phyloP scores from a whole-genome alignment of 2,888 invertebrate species.

The Drosophila paramelanica region DNA sequence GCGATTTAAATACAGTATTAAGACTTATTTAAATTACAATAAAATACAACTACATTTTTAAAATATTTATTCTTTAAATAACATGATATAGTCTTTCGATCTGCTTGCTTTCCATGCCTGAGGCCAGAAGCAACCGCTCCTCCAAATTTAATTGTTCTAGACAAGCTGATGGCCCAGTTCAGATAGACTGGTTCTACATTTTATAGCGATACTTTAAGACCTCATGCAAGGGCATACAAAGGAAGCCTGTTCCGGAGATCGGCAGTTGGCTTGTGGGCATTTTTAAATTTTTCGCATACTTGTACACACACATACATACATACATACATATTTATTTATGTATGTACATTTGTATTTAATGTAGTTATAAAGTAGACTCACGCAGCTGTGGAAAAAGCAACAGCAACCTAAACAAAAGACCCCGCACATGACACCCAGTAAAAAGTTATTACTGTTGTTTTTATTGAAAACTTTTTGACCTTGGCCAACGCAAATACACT shows the following conservation, averaged over 20 bases:
- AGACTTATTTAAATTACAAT: too few relatives aligned
- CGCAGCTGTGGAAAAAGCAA: slow-evolving; percentile 11
- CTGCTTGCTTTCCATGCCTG: too few relatives aligned
- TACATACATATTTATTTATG: neutral
- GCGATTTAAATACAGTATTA: too few relatives aligned
- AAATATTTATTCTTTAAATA: too few relatives aligned
- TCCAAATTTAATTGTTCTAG: too few relatives aligned
- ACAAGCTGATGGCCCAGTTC: too few relatives aligned
- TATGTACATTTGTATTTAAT: slow-evolving; percentile 38
- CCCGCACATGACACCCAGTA: slow-evolving; percentile 35
- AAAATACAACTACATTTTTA: too few relatives aligned
- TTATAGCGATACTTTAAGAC: neutral
- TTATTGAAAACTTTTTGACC: slow-evolving; percentile 52
- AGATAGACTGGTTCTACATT: neutral
- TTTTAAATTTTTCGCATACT: slow-evolving; percentile 42
- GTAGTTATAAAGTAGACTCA: slow-evolving; percentile 36
- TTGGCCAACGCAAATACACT: slow-evolving; percentile 28
- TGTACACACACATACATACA: slow-evolving; percentile 14
- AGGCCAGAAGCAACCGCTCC: too few relatives aligned
- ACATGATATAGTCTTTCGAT: too few relatives aligned
- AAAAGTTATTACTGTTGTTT: slow-evolving; percentile 24
- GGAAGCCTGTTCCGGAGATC: neutral
- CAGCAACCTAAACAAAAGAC: slow-evolving; percentile 19
- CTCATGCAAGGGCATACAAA: too few relatives aligned
- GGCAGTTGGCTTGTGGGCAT: slow-evolving; percentile 16